These are phyloP conservation scores for Catharus fuscescens DNA, from an alignment of 2,113 vertebrate species.

Conservation along the genomic window DNA sequence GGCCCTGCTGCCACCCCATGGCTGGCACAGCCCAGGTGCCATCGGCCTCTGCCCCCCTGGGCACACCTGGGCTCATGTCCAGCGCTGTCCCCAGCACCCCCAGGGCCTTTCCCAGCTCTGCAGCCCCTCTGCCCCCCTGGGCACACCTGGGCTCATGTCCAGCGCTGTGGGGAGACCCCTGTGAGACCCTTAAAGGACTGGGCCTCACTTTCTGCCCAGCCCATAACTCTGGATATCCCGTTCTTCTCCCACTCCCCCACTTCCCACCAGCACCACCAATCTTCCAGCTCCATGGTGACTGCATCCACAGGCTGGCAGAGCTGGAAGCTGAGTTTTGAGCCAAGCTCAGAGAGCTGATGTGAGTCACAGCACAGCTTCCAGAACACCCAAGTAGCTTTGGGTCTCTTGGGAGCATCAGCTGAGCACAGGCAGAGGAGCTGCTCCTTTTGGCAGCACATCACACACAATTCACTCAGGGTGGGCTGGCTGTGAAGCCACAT, in stretches of 20 bases:
- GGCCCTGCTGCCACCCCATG: background rate
- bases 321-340: background rate
- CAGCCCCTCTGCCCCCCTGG: background rate
- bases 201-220: background rate
- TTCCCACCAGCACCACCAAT: background rate
- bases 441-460: background rate
- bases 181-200: background rate
- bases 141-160: background rate
- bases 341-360: background rate
- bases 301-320: background rate
- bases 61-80: too few species aligned
- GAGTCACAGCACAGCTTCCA: background rate
- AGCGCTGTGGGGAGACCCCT: background rate
- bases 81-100: too few species aligned
- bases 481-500: background rate
- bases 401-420: background rate
- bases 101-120: too few species aligned
- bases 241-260: background rate
- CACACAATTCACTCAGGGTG: background rate
- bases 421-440: background rate
- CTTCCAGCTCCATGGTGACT: background rate
- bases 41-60: too few species aligned
- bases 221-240: fast-evolving
- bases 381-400: background rate
- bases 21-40: background rate